Base-by-base conservation (phyloP, 2,113 vertebrate genomes). In the Oriolus oriolus region DNA sequence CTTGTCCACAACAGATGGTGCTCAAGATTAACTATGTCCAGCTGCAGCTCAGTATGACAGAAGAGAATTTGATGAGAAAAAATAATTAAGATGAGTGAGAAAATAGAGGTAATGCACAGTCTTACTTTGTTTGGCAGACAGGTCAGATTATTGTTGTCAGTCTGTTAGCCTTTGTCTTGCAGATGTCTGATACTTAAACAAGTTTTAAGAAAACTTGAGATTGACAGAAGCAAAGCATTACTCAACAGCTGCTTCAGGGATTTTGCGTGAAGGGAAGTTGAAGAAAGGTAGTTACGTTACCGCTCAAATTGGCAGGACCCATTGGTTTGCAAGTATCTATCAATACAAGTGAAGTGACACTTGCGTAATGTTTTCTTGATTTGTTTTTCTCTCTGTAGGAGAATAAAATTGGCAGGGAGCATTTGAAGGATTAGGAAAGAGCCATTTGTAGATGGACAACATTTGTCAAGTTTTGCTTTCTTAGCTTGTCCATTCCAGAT, bases 351-450 rank as follows among this genome's bases (percentile, higher is more conserved):
- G 66, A 84, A 89, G 23, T 42, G 49, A 90, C 27, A 74, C 78
- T 96, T 97, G 96, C 17, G 28, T 95, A 96, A 96, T 65, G 56
- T 39, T 94, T 87, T 78, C 92, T 95, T 85, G 92, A 39, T 92
- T 90, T 93, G 90, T 93, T 93, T 94, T 90, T 89, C 94, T 95
- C 73, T 65, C 89, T 33, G 65, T 81, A 88, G 78, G 47, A 88
- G 74, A 84, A 52, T 73, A 80, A 77, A 92, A 83, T 95, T 91
- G 95, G 80, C 87, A 70, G 39, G 93, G 80, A 65, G 69, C 49
- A 35, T 41, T 39, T 45, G 52, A 71, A 84, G 69, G 75, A 59
- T 91, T 86, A 74, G 76, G 93, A 89, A 90, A 87, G 94, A 83
- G 59, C 82, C 42, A 49, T 37, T 84, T 76, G 65, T 65, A 53